Base-by-base conservation (phyloP, 2,888 invertebrate species). In the Drosophila nr. perissopoda region DNA sequence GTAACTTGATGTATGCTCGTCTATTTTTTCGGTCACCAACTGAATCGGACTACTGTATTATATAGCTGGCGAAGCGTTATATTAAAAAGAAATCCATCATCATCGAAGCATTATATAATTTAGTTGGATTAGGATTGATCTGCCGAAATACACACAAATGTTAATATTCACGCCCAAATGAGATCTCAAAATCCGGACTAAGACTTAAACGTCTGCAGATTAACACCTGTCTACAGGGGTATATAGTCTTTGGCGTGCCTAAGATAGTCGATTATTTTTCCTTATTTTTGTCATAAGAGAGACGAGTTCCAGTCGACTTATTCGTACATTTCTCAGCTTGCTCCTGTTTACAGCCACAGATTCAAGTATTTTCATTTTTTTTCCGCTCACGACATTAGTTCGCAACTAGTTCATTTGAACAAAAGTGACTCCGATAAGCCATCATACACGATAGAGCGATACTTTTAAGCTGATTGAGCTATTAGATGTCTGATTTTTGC, bases 401-500 rank as follows among this genome's bases (percentile, higher is more conserved):
- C 29, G n/a, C 16, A 36, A 34, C 48, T 29, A n/a, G 34, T 56
- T 51, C 40, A 56, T 65, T 49, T 56, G 40, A 40, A 16, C 54
- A 49, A 25, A 25, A 34, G 25, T 49, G 18, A 34, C 21, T 36
- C 7, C 27, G 27, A 59, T 54, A 49, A 58, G 16, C 57, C 52
- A 62, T 53, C 57, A 16, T 18, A 52, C 13, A 27, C 29, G 45
- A 21, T 45, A 36, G 38, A 52, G 18, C 49, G 31, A 59, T 54
- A 34, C 59, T 58, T 34, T 49, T 36, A 11, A 63, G 56, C 62
- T 73, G 74, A 74, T 74, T 74, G 69, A 73, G 74, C 73, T 61
- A 73, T 73, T 73, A 59, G 42, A 61, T 57, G 65, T 42, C 42
- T 18, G 27, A 62, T 33, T 56, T 49, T 49, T 51, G 27, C 38